Percentiles rank a stretch among this genome's conserved stretches.
These are phyloP conservation scores for Epinotia brunnichana DNA, from an alignment of 2,888 invertebrate genomes.

Conservation along the genomic window DNA sequence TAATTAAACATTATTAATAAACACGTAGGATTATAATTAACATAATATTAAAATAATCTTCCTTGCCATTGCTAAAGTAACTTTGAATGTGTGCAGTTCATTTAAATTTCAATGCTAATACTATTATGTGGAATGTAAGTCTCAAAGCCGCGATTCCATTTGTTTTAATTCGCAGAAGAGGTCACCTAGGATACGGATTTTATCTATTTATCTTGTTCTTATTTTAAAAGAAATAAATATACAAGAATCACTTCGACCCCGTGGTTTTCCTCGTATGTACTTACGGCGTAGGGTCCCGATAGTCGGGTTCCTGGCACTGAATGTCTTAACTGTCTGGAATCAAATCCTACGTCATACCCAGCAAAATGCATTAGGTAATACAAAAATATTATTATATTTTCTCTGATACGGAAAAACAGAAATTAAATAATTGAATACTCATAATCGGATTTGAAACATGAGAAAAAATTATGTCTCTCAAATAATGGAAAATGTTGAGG, in stretches of 20 bases:
- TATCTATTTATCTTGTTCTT: too few relatives aligned
- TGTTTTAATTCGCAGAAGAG: not conserved
- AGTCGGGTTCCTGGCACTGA: too few relatives aligned
- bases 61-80: not conserved
- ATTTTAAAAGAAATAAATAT: too few relatives aligned
- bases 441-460: not conserved
- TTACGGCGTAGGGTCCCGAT: too few relatives aligned
- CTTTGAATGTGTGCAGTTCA: not conserved
- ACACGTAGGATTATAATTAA: conserved; percentile 31
- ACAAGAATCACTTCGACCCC: too few relatives aligned
- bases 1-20: conserved; percentile 32
- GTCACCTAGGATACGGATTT: not conserved
- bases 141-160: not conserved
- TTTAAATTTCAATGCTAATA: not conserved
- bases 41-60: conserved; percentile 28
- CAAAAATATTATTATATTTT: too few relatives aligned
- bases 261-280: too few relatives aligned
- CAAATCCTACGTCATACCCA: too few relatives aligned
- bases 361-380: too few relatives aligned
- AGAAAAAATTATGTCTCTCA: conserved; percentile 13
- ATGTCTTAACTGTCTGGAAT: too few relatives aligned
- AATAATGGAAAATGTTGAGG: conserved; percentile 38
- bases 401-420: not conserved
- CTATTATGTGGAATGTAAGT: not conserved
- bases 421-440: not conserved